Evolutionary conservation across 2,113 vertebrate species (phyloP), one percentile per base, ranked within the genome.

Genomic region (Ramphastos sulfuratus): DNA sequence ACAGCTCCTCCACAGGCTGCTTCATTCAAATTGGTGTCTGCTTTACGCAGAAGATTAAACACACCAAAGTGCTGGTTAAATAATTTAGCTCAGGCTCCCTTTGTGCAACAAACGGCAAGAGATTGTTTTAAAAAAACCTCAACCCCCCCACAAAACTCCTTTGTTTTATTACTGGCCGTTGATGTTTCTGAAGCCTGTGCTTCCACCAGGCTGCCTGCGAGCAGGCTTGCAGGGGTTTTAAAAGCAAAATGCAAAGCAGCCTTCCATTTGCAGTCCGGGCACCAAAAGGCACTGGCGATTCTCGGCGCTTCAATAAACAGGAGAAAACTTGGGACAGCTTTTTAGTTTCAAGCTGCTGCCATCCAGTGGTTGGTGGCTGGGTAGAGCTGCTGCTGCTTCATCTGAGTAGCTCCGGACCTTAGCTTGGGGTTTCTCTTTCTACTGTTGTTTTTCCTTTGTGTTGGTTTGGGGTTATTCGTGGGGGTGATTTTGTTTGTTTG

Each of bases 341-440:
- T 96, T 96, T 80, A 9, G 84, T 88, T 97, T 97, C 93, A 95
- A 94, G 95, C 97, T 97, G 95, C 96, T 98, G 98, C 98, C 98
- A 98, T 96, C 98, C 97, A 97, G 97, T 96, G 98, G 96, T 48
- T 65, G 18, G 72, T 94, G 58, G 17, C 3, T 85, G 87, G 81
- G 74, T 91, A 48, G 77, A 61, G 37, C 59, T 64, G 12, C 58
- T 28, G 2, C 21, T 39, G 48, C 44, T 61, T 18, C 10, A 35
- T 25, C 48, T 30, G 31, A 54, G 8, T 46, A 12, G 44, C 20
- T 42, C 7, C 37, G 9, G 12, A 69, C 6, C 12, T 67, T n/a
- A 24, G 23, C 17, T 23, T 25, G 52, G 52, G 15, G 27, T 14
- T 14, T 27, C 14, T 55, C 19, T 52, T 15, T 27, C 15, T 55